Conservation (phyloP, 2,113 vertebrate genomes). For the Esox niger region DNA sequence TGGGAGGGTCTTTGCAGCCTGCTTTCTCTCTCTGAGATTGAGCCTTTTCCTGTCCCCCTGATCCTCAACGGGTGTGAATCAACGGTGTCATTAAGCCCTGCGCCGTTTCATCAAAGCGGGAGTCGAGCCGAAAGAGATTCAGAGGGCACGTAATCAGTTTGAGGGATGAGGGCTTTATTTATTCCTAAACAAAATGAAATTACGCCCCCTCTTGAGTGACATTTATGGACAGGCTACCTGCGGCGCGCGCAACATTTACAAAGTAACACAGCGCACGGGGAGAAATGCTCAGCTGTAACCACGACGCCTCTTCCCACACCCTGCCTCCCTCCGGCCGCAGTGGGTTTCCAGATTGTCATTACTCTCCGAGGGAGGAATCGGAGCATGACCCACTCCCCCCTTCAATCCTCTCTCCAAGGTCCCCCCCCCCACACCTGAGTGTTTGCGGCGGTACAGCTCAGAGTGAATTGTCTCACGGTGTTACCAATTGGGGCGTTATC, state of each 20-base stretch:
- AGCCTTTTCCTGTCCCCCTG: constrained; percentile 38
- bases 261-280: constrained; percentile 49
- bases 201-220: constrained; percentile 59
- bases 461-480: constrained; percentile 54
- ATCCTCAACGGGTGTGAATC: constrained; percentile 64
- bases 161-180: constrained; percentile 65
- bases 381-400: constrained; percentile 19
- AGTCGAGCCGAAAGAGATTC: constrained; percentile 62
- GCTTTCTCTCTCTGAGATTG: constrained; percentile 21
- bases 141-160: constrained; percentile 63
- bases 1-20: constrained; percentile 20
- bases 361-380: constrained; percentile 21
- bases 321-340: constrained; percentile 16
- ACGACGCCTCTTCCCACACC: neutral
- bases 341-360: neutral
- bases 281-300: constrained; percentile 19
- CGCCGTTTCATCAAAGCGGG: constrained; percentile 67
- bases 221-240: constrained; percentile 48
- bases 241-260: constrained; percentile 59
- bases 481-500: constrained; percentile 66
- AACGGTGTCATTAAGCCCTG: constrained; percentile 63
- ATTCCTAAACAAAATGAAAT: constrained; percentile 72
- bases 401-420: constrained; percentile 23
- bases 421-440: constrained; percentile 15
- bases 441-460: constrained; percentile 41